Base-by-base conservation (phyloP, 2,113 vertebrate genomes). In the Chaenogobius annularis region DNA sequence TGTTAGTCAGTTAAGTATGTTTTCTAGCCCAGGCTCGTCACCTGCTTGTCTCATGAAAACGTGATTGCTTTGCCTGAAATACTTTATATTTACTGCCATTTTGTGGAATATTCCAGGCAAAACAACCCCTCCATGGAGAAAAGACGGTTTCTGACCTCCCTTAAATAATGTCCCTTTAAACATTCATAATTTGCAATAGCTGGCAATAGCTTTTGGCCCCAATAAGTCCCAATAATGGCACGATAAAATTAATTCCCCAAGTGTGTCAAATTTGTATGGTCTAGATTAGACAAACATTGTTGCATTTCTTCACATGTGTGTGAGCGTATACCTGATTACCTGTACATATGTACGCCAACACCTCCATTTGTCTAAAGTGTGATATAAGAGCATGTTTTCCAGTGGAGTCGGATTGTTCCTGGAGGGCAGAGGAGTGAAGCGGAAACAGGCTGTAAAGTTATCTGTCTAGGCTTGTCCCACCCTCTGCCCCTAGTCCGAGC, bases 381-480 rank as follows among this genome's bases (percentile, higher is more conserved):
- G 66, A 73, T 37, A 13, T 40, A 73, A 75, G 19, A 62, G 43
- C 70, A 83, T 72, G 31, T 79, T 72, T 83, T 71, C 62, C 59
- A 73, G 63, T 50, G 55, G 19, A 70, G 64, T 50, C 37, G 10
- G 6, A 8, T 64, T 74, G 83, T 68, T 22, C 74, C 64, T 31
- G 56, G 43, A 67, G 48, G 50, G 14, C 43, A 70, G 58, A 75
- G 68, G 67, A 72, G 68, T 5, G 11, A 0, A 63, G 71, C 44
- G 71, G 79, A 87, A 80, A 73, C 63, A 44, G 76, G 26, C 52
- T n/a, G 44, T 47, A 67, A 35, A 75, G 47, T 35, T 46, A 43
- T 79, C 67, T 89, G 90, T 79, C 83, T 14, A 44, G 77, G 56
- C 90, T 75, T 78, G 87, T 75, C 72, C 75, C 54, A 71, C 68